Evolutionary conservation across 1,140 invertebrate species (phyloP).

Genomic region (Rhagoletis pomonella): DNA sequence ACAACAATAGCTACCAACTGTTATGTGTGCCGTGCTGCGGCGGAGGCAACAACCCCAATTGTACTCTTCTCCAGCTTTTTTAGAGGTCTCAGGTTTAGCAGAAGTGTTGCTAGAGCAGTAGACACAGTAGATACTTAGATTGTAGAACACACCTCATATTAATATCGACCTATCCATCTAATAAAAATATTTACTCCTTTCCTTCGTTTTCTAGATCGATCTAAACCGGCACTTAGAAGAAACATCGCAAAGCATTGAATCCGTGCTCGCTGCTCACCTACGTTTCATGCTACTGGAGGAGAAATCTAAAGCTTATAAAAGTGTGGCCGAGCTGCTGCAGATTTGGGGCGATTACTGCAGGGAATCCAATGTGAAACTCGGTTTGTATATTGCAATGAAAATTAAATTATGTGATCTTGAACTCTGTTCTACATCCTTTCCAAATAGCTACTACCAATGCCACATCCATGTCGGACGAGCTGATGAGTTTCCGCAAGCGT

Average conservation of each 20-base stretch:
- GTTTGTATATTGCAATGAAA: conserved; percentile 56
- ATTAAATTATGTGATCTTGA: background rate
- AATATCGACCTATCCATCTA: too few species aligned
- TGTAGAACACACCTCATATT: too few species aligned
- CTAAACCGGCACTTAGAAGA: conserved; percentile 83
- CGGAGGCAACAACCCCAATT: too few species aligned
- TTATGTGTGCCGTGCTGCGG: too few species aligned
- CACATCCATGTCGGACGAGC: conserved; percentile 58
- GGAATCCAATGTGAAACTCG: conserved; percentile 60
- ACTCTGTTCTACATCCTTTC: background rate
- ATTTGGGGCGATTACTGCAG: conserved; percentile 68
- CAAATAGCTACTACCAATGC: background rate
- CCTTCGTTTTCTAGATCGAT: conserved; percentile 77
- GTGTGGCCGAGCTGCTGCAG: conserved; percentile 58
- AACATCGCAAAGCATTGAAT: conserved; percentile 74
- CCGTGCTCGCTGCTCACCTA: background rate
- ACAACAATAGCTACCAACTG: too few species aligned
- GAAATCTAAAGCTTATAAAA: background rate
- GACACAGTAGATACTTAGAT: too few species aligned
- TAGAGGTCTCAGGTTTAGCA: too few species aligned
- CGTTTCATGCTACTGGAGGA: background rate
- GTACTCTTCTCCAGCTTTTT: too few species aligned
- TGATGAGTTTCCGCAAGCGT: conserved; percentile 62
- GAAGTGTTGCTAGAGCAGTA: too few species aligned
- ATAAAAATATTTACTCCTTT: background rate